Percentiles rank a stretch among this genome's conserved stretches.
Conservation (phyloP, 2,113 vertebrate genomes). For the Calidris pugnax region DNA sequence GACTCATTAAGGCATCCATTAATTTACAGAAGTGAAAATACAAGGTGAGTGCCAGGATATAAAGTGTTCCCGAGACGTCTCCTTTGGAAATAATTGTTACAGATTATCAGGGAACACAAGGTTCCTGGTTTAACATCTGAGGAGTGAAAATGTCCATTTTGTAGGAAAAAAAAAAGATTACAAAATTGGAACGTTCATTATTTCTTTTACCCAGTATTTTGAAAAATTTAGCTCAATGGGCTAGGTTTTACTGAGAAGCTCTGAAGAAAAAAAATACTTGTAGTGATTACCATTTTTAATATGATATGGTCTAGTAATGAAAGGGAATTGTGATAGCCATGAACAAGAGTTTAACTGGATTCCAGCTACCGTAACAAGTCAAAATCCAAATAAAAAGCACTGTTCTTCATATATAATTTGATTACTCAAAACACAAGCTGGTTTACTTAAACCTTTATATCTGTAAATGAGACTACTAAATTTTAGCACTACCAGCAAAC, state of each 20-base stretch:
- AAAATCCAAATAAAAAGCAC: neutral
- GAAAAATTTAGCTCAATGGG: neutral
- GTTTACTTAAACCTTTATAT: neutral
- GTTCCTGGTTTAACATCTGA: slow-evolving; percentile 33
- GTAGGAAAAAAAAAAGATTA: neutral
- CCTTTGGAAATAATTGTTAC: slow-evolving; percentile 35
- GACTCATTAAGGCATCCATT: slow-evolving; percentile 48
- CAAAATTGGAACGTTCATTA: neutral
- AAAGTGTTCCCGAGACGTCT: slow-evolving; percentile 34
- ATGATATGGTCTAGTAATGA: neutral
- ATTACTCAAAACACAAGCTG: neutral
- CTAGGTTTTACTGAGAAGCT: neutral
- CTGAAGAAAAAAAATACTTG: neutral
- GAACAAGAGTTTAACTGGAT: neutral
- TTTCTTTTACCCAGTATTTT: neutral
- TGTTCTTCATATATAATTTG: neutral
- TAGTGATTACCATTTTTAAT: neutral
- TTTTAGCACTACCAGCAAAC: neutral
- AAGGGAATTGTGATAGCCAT: neutral
- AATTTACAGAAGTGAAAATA: slow-evolving; percentile 49
- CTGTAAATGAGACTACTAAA: neutral
- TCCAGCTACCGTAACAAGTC: neutral
- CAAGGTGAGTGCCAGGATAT: neutral
- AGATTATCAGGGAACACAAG: neutral
- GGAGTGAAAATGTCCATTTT: neutral